Conservation (phyloP, 2,113 vertebrate genomes). For the Notothenia rossii region DNA sequence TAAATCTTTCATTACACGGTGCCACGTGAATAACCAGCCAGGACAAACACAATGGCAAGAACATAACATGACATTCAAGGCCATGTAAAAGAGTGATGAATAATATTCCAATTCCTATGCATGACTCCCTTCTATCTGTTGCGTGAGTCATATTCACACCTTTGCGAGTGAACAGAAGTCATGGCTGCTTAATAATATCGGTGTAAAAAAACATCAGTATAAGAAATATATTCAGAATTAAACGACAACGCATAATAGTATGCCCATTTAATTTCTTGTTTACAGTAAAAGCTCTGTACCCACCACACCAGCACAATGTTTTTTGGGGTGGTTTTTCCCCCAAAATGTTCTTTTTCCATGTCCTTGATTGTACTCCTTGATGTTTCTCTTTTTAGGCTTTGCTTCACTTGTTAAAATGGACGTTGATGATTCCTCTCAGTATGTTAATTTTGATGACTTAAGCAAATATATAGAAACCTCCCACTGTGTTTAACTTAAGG, state of each 20-base stretch:
- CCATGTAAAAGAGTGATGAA: conserved; percentile 24
- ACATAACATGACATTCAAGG: conserved; percentile 11
- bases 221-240: not conserved
- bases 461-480: conserved; percentile 15
- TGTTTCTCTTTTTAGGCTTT: not conserved
- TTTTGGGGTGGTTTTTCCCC: not conserved
- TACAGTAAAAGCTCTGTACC: not conserved
- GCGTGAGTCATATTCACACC: conserved; percentile 34
- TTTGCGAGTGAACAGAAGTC: conserved; percentile 24
- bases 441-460: conserved; percentile 15
- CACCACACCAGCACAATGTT: too few species aligned
- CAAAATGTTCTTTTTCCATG: not conserved
- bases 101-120: conserved; percentile 41
- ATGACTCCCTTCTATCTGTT: conserved; percentile 30
- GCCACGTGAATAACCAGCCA: conserved; percentile 6
- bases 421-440: conserved; percentile 3
- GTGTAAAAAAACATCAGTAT: conserved; percentile 8
- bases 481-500: not conserved
- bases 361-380: not conserved
- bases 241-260: not conserved
- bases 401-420: conserved; percentile 7
- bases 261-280: not conserved
- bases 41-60: conserved; percentile 10
- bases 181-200: not conserved
- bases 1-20: conserved; percentile 7